phyloP scores from a whole-genome alignment of 2,797 vertebrate species.

The Tympanoctomys barrerae region DNA sequence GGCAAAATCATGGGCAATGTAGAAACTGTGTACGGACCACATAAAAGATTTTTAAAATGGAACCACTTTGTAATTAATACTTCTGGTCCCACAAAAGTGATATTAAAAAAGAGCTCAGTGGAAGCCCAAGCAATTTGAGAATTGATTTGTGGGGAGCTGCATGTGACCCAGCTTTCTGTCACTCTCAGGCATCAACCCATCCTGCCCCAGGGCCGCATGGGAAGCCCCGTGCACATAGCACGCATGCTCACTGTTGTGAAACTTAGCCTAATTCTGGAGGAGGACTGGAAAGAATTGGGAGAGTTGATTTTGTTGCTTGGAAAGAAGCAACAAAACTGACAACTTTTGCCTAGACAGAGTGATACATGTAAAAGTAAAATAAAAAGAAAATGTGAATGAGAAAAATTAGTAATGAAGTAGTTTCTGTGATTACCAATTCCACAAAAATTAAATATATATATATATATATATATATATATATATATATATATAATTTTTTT shows the following conservation, averaged over 20 bases:
- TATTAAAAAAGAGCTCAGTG: not conserved
- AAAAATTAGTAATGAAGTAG: not conserved
- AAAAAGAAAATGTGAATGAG: not conserved
- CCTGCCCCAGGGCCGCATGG: not conserved
- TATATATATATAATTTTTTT: too few species aligned
- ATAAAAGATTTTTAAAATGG: constrained; percentile 24
- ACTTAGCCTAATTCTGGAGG: not conserved
- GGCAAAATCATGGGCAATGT: not conserved
- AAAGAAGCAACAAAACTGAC: not conserved
- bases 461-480: too few species aligned
- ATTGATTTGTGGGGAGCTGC: not conserved
- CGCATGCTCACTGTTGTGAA: not conserved
- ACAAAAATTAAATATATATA: not conserved
- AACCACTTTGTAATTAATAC: not conserved
- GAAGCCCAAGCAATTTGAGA: not conserved
- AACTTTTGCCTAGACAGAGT: not conserved
- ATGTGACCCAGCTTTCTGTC: not conserved
- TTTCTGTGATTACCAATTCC: not conserved
- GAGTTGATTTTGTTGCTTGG: not conserved
- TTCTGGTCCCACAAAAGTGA: not conserved
- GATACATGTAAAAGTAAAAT: not conserved
- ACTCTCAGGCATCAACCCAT: not conserved
- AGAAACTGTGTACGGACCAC: constrained; percentile 5
- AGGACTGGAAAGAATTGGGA: not conserved
- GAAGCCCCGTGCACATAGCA: not conserved